phyloP scores from a whole-genome alignment of 2,113 vertebrate genomes.

The Amphilophus citrinellus region DNA sequence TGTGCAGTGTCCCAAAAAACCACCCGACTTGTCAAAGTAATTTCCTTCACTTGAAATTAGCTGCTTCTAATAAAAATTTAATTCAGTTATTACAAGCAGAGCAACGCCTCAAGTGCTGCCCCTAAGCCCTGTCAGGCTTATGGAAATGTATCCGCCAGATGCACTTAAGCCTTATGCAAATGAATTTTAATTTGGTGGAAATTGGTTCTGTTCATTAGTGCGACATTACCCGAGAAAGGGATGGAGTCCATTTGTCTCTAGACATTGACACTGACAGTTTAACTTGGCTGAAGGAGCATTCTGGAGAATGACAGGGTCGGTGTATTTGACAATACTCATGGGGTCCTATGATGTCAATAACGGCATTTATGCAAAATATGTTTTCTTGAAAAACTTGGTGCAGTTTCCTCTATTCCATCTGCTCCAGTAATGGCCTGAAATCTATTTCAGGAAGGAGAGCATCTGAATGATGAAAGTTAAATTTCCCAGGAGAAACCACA shows the following conservation, averaged over 20 bases:
- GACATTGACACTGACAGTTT: slow-evolving; percentile 6
- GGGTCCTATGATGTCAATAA: slow-evolving; percentile 12
- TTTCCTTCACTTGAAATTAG: slow-evolving; percentile 74
- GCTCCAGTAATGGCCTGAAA: slow-evolving; percentile 31
- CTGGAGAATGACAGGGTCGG: neutral
- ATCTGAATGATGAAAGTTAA: slow-evolving; percentile 31
- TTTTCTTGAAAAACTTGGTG: slow-evolving; percentile 22
- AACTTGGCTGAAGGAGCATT: neutral
- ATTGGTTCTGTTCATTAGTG: slow-evolving; percentile 61
- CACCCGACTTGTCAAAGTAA: slow-evolving; percentile 63
- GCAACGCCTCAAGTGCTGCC: slow-evolving; percentile 60
- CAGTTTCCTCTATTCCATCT: slow-evolving; percentile 29
- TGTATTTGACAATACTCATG: slow-evolving; percentile 1
- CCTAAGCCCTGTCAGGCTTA: slow-evolving; percentile 54
- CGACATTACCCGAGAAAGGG: slow-evolving; percentile 10
- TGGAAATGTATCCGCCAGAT: slow-evolving; percentile 63
- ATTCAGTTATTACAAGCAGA: slow-evolving; percentile 74
- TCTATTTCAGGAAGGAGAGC: slow-evolving; percentile 16
- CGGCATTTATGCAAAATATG: slow-evolving; percentile 22
- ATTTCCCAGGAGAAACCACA: slow-evolving; percentile 32
- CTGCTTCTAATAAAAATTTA: slow-evolving; percentile 72
- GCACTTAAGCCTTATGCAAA: slow-evolving; percentile 63
- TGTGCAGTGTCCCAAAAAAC: slow-evolving; percentile 35
- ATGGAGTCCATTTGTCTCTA: slow-evolving; percentile 28
- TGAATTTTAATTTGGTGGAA: slow-evolving; percentile 70